phyloP scores from a whole-genome alignment of 2,888 invertebrate genomes.

The Patella caerulea region DNA sequence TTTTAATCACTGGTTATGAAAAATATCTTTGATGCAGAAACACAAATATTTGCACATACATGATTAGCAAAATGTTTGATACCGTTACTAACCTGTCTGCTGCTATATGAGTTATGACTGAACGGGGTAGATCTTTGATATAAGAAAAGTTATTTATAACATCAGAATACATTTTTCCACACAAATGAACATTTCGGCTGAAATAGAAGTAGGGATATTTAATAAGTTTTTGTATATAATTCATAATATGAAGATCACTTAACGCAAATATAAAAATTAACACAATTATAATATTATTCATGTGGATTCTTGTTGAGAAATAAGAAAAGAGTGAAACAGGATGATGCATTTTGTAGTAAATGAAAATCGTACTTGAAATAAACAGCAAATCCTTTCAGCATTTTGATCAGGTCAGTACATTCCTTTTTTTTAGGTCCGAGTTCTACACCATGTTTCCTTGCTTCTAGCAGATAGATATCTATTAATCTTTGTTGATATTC shows the following conservation, averaged over 20 bases:
- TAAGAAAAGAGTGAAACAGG: no score
- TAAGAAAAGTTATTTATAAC: constrained; percentile 79
- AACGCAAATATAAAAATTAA: no score
- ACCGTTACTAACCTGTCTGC: constrained; percentile 72
- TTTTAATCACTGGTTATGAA: no score
- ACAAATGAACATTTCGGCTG: constrained; percentile 68
- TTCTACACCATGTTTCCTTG: constrained; percentile 85
- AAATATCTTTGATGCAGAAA: no score
- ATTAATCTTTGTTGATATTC: constrained; percentile 80
- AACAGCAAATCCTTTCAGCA: background rate
- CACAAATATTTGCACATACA: no score
- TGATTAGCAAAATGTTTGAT: no score
- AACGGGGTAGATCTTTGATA: constrained; percentile 82
- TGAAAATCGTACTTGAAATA: background rate
- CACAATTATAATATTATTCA: background rate
- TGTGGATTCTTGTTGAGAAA: background rate
- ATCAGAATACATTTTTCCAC: constrained; percentile 78
- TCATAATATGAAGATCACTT: no score
- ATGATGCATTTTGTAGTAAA: background rate
- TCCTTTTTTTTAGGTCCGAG: constrained; percentile 75
- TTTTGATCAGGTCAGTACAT: background rate
- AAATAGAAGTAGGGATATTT: constrained; percentile 18
- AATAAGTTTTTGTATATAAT: no score
- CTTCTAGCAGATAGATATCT: constrained; percentile 85
- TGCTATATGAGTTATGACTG: constrained; percentile 79